phyloP scores from a whole-genome alignment of 2,888 invertebrate species.

The Noctua janthina region DNA sequence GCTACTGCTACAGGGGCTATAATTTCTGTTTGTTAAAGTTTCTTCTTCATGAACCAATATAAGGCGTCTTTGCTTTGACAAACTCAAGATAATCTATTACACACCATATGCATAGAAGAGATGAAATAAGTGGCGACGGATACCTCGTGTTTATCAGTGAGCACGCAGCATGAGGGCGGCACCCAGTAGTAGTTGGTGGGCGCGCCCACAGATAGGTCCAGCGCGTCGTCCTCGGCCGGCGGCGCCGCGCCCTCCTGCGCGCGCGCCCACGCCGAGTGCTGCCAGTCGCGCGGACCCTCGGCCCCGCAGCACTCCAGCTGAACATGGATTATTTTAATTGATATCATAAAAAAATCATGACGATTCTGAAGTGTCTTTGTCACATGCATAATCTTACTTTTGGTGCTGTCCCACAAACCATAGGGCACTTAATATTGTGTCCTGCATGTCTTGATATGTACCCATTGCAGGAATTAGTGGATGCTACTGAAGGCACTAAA shows the following conservation, averaged over 20 bases:
- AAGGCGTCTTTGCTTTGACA: not conserved
- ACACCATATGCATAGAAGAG: not conserved
- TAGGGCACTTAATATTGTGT: not conserved
- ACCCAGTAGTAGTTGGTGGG: constrained; percentile 79
- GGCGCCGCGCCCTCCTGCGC: constrained; percentile 50
- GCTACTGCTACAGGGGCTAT: not conserved
- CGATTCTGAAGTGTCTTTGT: not conserved
- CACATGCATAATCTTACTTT: not conserved
- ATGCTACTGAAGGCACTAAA: not conserved
- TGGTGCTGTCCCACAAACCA: not conserved
- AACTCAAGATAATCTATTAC: not conserved
- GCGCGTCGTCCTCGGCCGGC: constrained; percentile 61
- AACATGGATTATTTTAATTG: not conserved
- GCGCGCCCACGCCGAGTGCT: constrained; percentile 80
- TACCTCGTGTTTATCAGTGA: constrained; percentile 34
- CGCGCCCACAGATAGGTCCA: constrained; percentile 84
- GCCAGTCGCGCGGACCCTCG: constrained; percentile 98
- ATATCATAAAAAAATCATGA: not conserved
- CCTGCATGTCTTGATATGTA: not conserved
- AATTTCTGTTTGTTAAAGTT: not conserved
- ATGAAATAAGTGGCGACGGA: no score
- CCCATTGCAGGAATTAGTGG: not conserved
- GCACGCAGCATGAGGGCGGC: constrained; percentile 81
- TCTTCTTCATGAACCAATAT: no score
- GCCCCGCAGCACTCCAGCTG: constrained; percentile 98